Evolutionary conservation across 2,888 invertebrate species (phyloP).

Genomic region (Pyrochroa serraticornis): DNA sequence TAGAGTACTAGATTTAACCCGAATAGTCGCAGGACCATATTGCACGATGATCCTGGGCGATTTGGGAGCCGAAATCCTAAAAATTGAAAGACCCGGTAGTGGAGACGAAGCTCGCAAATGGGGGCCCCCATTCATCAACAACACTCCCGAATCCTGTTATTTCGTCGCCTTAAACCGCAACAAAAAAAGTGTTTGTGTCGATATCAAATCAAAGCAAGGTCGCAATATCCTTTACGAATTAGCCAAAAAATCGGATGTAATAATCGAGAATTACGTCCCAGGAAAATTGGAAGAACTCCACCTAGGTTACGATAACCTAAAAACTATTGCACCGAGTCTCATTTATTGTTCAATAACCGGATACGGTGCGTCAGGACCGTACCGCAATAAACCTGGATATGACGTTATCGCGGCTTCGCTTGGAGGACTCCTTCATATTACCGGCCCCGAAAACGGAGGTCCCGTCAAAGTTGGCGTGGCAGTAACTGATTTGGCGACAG

Average conservation of each 20-base stretch:
- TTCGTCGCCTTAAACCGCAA: slow-evolving; percentile 91
- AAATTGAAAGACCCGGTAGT: slow-evolving; percentile 82
- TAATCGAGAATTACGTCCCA: slow-evolving; percentile 94
- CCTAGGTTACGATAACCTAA: slow-evolving; percentile 80
- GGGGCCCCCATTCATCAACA: slow-evolving; percentile 86
- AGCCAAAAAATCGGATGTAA: slow-evolving; percentile 79
- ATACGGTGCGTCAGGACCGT: slow-evolving; percentile 88
- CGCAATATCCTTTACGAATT: slow-evolving; percentile 71
- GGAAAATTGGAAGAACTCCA: slow-evolving; percentile 80
- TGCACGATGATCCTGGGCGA: slow-evolving; percentile 94
- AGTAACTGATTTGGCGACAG: slow-evolving; percentile 90
- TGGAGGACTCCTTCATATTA: slow-evolving; percentile 88
- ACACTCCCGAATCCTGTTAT: slow-evolving; percentile 74
- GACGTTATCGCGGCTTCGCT: slow-evolving; percentile 94
- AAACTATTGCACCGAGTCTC: slow-evolving; percentile 73
- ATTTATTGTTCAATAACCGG: slow-evolving; percentile 95
- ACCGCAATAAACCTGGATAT: slow-evolving; percentile 87
- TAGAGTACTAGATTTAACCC: slow-evolving; percentile 78
- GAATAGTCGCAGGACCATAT: slow-evolving; percentile 93
- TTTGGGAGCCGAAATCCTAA: slow-evolving; percentile 90
- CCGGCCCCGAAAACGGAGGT: slow-evolving; percentile 81
- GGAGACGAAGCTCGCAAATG: slow-evolving; percentile 92
- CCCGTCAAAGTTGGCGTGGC: slow-evolving; percentile 94
- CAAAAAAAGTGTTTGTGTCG: slow-evolving; percentile 89
- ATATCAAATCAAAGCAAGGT: slow-evolving; percentile 77